Evolutionary conservation across 2,113 vertebrate genomes (phyloP).

Genomic region (Brachypteracias leptosomus): DNA sequence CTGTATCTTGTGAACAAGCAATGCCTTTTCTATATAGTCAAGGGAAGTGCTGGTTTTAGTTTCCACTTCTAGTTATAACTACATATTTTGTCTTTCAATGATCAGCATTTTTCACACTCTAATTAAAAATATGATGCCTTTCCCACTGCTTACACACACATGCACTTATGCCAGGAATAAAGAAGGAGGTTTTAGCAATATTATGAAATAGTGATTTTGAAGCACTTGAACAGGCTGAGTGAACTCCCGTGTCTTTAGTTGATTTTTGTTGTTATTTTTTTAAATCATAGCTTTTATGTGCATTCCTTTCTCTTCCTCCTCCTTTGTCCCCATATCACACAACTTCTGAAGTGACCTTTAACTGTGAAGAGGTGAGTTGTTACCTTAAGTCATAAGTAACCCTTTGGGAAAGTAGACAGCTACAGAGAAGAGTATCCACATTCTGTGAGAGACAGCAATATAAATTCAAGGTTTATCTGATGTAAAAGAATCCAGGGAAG

Average conservation of each 20-base stretch:
- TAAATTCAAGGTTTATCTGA: neutral
- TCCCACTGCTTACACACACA: neutral
- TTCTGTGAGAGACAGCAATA: neutral
- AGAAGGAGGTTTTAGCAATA: neutral
- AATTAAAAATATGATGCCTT: neutral
- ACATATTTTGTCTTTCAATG: neutral
- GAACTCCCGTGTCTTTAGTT: neutral
- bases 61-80: slow-evolving; percentile 18
- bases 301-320: neutral
- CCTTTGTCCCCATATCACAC: neutral
- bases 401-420: neutral
- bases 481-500: neutral
- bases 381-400: neutral
- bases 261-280: neutral
- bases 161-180: neutral
- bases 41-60: neutral
- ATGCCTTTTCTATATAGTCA: neutral
- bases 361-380: neutral
- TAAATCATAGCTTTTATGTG: neutral
- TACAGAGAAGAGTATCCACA: neutral
- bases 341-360: neutral
- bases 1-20: neutral
- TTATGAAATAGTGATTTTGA: neutral
- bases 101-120: neutral
- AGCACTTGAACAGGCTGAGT: neutral